phyloP scores from a whole-genome alignment of 1,140 invertebrate species.

The Lutraria rhynchaena region DNA sequence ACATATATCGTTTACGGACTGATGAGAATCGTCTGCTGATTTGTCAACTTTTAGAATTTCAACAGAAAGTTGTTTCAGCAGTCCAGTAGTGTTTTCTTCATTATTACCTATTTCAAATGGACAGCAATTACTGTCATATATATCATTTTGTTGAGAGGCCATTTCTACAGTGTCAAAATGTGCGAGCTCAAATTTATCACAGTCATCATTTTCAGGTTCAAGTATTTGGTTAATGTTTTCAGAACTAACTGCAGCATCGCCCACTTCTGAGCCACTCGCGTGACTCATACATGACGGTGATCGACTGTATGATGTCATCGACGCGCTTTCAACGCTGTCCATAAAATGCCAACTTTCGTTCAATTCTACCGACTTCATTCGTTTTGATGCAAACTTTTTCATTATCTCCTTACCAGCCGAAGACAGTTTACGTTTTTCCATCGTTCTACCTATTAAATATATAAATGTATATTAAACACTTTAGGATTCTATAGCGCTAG shows the following conservation, averaged over 20 bases:
- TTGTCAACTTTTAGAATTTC: constrained; percentile 10
- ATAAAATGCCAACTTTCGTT: constrained; percentile 3
- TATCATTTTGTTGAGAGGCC: background rate
- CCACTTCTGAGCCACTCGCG: background rate
- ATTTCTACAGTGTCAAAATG: constrained; percentile 17
- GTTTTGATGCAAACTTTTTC: constrained; percentile 9
- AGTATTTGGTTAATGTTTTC: no score
- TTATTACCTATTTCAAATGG: background rate
- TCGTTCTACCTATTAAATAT: no score
- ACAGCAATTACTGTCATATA: background rate
- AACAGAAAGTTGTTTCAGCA: constrained; percentile 14
- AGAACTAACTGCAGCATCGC: background rate
- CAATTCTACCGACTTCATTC: constrained; percentile 4
- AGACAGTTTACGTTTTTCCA: constrained; percentile 2
- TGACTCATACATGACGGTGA: constrained; percentile 1
- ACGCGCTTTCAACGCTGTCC: constrained; percentile 4
- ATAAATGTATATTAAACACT: no score
- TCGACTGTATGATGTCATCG: constrained; percentile 4
- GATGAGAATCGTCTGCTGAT: background rate
- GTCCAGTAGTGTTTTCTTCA: background rate
- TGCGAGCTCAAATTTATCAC: background rate
- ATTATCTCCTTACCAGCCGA: background rate
- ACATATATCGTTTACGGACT: background rate
- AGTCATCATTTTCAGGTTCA: background rate
- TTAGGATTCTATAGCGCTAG: no score